Percentiles rank a stretch among this genome's conserved stretches.
phyloP scores from a whole-genome alignment of 2,113 vertebrate genomes.

The Dunckerocampus dactyliophorus region DNA sequence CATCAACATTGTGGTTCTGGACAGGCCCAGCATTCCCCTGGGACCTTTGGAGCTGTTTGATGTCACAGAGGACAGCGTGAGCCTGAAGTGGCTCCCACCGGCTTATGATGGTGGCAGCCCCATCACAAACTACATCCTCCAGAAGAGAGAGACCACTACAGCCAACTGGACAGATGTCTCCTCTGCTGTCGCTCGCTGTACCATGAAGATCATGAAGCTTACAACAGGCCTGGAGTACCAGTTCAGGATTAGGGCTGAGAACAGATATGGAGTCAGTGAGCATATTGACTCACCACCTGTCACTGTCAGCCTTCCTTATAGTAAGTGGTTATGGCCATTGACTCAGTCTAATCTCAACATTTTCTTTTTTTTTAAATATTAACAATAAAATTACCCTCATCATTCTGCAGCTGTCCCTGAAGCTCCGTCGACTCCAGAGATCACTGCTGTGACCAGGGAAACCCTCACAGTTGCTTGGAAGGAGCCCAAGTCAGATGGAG shows the following conservation, averaged over 20 bases:
- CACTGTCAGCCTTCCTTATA: slow-evolving; percentile 87
- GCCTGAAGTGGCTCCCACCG: slow-evolving; percentile 89
- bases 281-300: slow-evolving; percentile 86
- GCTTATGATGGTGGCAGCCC: slow-evolving; percentile 92
- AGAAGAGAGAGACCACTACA: slow-evolving; percentile 93
- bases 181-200: slow-evolving; percentile 87
- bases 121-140: slow-evolving; percentile 94
- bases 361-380: neutral
- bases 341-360: neutral
- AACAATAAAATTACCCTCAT: neutral
- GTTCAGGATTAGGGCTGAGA: slow-evolving; percentile 96
- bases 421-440: slow-evolving; percentile 85
- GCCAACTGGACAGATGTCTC: slow-evolving; percentile 94
- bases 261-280: slow-evolving; percentile 95
- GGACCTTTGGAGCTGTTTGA: slow-evolving; percentile 88
- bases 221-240: slow-evolving; percentile 93
- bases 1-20: slow-evolving; percentile 88
- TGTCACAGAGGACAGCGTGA: slow-evolving; percentile 87
- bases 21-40: slow-evolving; percentile 86
- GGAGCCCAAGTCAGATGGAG: slow-evolving; percentile 90
- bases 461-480: slow-evolving; percentile 88
- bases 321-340: slow-evolving; percentile 72
- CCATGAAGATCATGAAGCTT: slow-evolving; percentile 91
- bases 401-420: slow-evolving; percentile 80
- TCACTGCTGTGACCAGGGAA: slow-evolving; percentile 86